These are phyloP conservation scores for Dasysyrphus albostriatus DNA, from an alignment of 2,888 invertebrate species.

Conservation along the genomic window DNA sequence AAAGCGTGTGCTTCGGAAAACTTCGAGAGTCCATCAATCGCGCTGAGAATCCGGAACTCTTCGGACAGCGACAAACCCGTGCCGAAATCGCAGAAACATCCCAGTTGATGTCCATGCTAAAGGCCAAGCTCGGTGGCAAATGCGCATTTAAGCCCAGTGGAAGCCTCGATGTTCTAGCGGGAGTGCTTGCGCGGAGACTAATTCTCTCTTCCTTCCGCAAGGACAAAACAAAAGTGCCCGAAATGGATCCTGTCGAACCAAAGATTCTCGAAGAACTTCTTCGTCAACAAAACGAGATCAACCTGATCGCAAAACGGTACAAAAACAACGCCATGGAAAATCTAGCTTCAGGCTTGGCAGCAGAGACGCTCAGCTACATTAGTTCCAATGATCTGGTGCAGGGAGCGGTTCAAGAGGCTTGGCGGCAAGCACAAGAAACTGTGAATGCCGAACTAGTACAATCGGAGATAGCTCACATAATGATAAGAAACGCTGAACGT, in stretches of 20 bases:
- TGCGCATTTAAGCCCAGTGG: conserved; percentile 83
- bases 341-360: conserved; percentile 88
- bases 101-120: conserved; percentile 89
- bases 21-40: conserved; percentile 88
- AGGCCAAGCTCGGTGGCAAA: conserved; percentile 87
- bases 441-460: conserved; percentile 90
- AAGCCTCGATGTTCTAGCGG: conserved; percentile 89
- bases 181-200: conserved; percentile 90
- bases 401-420: conserved; percentile 89
- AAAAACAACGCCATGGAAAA: conserved; percentile 89
- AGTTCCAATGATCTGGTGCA: conserved; percentile 86
- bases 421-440: conserved; percentile 90
- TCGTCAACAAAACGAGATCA: conserved; percentile 87
- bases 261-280: conserved; percentile 82
- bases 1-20: conserved; percentile 89
- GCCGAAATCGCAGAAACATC: conserved; percentile 91
- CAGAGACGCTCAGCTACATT: conserved; percentile 88
- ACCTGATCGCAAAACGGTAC: conserved; percentile 87
- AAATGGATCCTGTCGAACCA: conserved; percentile 85
- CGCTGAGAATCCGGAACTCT: conserved; percentile 86
- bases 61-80: conserved; percentile 86
- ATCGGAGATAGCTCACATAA: conserved; percentile 90
- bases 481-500: conserved; percentile 88
- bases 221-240: conserved; percentile 83
- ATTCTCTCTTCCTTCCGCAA: conserved; percentile 82